Base-by-base conservation (phyloP, 2,888 invertebrate genomes). In the Cecidostiba fungosa region DNA sequence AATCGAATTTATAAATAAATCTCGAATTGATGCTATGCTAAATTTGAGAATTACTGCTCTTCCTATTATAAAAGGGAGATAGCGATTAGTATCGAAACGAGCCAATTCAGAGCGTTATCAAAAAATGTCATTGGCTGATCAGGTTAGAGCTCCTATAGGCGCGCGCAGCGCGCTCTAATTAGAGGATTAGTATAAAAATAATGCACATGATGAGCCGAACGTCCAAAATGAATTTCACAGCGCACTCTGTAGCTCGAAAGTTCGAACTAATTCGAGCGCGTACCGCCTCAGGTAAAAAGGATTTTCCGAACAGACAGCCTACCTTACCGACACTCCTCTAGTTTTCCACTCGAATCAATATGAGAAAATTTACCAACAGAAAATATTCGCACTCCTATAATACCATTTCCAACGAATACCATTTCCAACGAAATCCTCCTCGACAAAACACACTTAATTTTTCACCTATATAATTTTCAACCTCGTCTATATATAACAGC, bases 311-410 rank as follows among this genome's bases (percentile, higher is more conserved):
- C 1, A 14, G 74, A 8, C 29, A 43, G 12, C 16, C 82, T 85
- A 59, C 74, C 69, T 85, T 85, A 82, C 59, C 85, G 85, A 85
- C 82, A 47, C 4, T n/a, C n/a, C n/a, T n/a, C 5, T 19, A 50
- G 69, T 59, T 85, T 74, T 50, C 32, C 10, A 6, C 23, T 3
- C 77, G 50, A 62, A 82, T 76, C 74, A 16, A 80, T 70, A 62
- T n/a, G n/a, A 5, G 29, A 10, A 23, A 23, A 81, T 36, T 62
- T 43, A 62, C 23, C 16, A 29, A 19, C 12, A 32, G 66, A 66
- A 66, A 66, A 59, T 32, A 69, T 32, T 70, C n/a, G 8, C 43
- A 23, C 39, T 43, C 43, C 43, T 43, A 12, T 39, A 39, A 39
- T 1, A 39, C 39, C 36, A 8, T 39, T 39, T 36, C 36, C 36